Percentiles rank a stretch among this genome's conserved stretches.
Conservation (phyloP, 2,797 vertebrate species). For the Buceros bicornis region DNA sequence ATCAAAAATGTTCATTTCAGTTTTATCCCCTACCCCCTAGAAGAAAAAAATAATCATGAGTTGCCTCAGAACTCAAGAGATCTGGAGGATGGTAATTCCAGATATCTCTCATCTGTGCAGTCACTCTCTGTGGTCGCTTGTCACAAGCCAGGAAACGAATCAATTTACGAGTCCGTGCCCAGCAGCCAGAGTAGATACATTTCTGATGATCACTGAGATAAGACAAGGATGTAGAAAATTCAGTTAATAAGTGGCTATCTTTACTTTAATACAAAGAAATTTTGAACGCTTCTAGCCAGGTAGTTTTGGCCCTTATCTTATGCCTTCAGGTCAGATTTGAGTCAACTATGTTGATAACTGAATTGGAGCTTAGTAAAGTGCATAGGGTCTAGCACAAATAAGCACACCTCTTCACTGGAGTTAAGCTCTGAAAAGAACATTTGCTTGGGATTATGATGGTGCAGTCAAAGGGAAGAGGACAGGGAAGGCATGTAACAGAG, state of each 20-base stretch:
- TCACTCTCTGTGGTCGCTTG: background rate
- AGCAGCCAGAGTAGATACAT: conserved; percentile 13
- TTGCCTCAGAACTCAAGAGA: background rate
- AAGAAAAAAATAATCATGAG: background rate
- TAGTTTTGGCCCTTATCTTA: conserved; percentile 19
- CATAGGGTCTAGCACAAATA: background rate
- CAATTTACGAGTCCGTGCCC: background rate
- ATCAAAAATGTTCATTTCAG: background rate
- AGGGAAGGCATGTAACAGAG: background rate
- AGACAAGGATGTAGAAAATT: conserved; percentile 35
- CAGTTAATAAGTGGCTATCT: conserved; percentile 7
- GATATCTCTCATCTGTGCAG: background rate
- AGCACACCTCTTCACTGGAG: background rate
- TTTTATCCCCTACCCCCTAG: fast-evolving
- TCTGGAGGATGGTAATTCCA: background rate
- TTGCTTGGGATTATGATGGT: background rate
- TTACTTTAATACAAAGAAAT: conserved; percentile 22
- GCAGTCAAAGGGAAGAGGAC: background rate
- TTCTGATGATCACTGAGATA: conserved; percentile 42
- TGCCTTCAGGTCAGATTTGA: background rate
- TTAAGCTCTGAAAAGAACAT: background rate
- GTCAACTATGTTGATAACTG: background rate
- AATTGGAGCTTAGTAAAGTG: background rate
- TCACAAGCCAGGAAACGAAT: conserved; percentile 18
- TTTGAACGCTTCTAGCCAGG: background rate